Conservation (phyloP, 2,888 invertebrate genomes). For the Caradrina kadenii region DNA sequence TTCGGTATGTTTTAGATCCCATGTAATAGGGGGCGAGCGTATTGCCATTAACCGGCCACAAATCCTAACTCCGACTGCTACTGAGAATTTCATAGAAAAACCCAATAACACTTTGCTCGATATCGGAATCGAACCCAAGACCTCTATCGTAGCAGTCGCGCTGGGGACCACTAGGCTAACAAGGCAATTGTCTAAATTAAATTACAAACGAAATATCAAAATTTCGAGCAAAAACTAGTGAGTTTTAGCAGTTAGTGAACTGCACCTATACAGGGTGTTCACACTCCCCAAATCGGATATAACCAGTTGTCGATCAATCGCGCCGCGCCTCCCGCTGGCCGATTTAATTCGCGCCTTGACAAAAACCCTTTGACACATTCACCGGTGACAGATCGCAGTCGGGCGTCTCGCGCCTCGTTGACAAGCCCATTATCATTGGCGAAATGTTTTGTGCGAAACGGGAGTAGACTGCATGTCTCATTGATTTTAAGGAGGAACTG, state of each 20-base stretch:
- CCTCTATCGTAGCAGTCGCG: too few species aligned
- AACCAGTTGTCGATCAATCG: slow-evolving; percentile 82
- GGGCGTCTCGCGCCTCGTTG: slow-evolving; percentile 83
- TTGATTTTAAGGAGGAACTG: slow-evolving; percentile 43
- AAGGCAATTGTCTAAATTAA: too few species aligned
- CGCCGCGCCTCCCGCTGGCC: slow-evolving; percentile 84
- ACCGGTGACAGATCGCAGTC: slow-evolving; percentile 85
- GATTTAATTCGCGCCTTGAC: slow-evolving; percentile 87
- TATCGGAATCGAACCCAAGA: too few species aligned
- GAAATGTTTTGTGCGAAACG: slow-evolving; percentile 66
- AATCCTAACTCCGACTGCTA: too few species aligned
- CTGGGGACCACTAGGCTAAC: too few species aligned
- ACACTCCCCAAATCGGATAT: slow-evolving; percentile 53
- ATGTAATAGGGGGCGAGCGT: too few species aligned
- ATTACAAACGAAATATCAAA: neutral
- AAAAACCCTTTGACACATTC: slow-evolving; percentile 88
- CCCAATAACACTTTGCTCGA: too few species aligned
- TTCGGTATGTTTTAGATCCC: too few species aligned
- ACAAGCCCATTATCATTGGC: slow-evolving; percentile 81
- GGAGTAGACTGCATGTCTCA: slow-evolving; percentile 49
- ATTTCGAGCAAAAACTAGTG: slow-evolving; percentile 20
- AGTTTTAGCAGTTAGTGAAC: too few species aligned
- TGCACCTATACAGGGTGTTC: slow-evolving; percentile 34
- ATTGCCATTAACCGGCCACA: too few species aligned
- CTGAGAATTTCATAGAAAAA: too few species aligned